Evolutionary conservation across 2,888 invertebrate species (phyloP).

Genomic region (Desoria tigrina): DNA sequence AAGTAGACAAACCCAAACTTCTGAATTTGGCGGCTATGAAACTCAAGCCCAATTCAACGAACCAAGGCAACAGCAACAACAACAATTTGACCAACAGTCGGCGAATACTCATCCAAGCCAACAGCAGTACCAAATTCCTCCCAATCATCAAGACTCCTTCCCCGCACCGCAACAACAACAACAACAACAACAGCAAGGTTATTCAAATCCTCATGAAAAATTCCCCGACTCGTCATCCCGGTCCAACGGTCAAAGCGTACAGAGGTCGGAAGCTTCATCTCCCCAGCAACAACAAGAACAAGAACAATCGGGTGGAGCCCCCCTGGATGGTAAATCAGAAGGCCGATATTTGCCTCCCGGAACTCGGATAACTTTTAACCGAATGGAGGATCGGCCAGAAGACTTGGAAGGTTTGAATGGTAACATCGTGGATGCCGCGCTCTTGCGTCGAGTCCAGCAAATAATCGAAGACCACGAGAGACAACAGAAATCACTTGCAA

Average conservation of each 20-base stretch:
- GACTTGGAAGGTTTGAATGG: slow-evolving; percentile 48
- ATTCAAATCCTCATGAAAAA: too few relatives aligned
- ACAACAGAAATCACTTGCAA: slow-evolving; percentile 42
- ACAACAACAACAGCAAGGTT: too few relatives aligned
- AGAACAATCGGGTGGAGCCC: slow-evolving; percentile 27
- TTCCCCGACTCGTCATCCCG: too few relatives aligned
- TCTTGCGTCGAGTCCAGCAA: slow-evolving; percentile 49
- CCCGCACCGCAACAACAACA: neutral
- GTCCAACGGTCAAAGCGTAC: too few relatives aligned
- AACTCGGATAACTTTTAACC: slow-evolving; percentile 3
- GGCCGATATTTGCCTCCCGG: slow-evolving; percentile 4
- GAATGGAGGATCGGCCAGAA: slow-evolving; percentile 1
- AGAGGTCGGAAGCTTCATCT: slow-evolving; percentile 2
- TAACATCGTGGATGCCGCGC: slow-evolving; percentile 49
- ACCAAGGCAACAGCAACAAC: neutral
- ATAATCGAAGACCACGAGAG: slow-evolving; percentile 52
- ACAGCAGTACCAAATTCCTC: slow-evolving; percentile 14
- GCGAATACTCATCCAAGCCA: slow-evolving; percentile 11
- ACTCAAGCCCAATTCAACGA: too few relatives aligned
- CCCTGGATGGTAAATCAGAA: too few relatives aligned
- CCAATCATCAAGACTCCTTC: neutral
- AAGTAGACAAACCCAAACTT: too few relatives aligned
- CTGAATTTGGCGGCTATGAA: too few relatives aligned
- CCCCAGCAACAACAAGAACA: slow-evolving; percentile 22
- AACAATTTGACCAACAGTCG: slow-evolving; percentile 17